A percentile compares a stretch with the other conserved stretches of the same genome.
These are phyloP conservation scores for Hipposideros armiger DNA, from an alignment of 2,113 vertebrate genomes.

Conservation along the genomic window DNA sequence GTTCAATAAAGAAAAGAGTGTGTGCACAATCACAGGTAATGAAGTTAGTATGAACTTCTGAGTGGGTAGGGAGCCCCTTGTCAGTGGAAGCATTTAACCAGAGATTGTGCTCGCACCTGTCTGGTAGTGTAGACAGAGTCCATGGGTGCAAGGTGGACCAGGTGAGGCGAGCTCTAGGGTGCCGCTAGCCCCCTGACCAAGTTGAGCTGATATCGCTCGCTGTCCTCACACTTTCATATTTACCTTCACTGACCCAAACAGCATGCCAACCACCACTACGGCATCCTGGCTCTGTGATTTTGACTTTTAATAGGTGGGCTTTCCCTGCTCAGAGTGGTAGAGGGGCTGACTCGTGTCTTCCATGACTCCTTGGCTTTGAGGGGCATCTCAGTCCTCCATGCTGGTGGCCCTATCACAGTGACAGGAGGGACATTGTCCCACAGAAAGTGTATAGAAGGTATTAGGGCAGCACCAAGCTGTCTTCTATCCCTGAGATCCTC, in stretches of 20 bases:
- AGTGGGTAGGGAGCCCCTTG: neutral
- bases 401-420: neutral
- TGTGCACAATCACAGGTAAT: neutral
- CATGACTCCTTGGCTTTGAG: neutral
- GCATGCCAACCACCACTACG: fast-evolving
- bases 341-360: neutral
- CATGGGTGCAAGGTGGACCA: fast-evolving
- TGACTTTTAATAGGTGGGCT: neutral
- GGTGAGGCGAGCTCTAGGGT: neutral
- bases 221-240: neutral
- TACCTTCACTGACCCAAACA: neutral
- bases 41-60: neutral
- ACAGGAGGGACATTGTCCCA: neutral
- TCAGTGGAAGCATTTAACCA: neutral
- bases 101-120: neutral
- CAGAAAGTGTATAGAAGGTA: neutral
- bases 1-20: neutral
- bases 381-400: neutral
- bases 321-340: neutral
- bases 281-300: neutral
- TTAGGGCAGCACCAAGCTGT: neutral
- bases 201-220: fast-evolving
- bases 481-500: neutral
- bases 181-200: fast-evolving
- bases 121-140: neutral